phyloP scores from a whole-genome alignment of 2,797 vertebrate genomes.

The Thaleichthys pacificus region DNA sequence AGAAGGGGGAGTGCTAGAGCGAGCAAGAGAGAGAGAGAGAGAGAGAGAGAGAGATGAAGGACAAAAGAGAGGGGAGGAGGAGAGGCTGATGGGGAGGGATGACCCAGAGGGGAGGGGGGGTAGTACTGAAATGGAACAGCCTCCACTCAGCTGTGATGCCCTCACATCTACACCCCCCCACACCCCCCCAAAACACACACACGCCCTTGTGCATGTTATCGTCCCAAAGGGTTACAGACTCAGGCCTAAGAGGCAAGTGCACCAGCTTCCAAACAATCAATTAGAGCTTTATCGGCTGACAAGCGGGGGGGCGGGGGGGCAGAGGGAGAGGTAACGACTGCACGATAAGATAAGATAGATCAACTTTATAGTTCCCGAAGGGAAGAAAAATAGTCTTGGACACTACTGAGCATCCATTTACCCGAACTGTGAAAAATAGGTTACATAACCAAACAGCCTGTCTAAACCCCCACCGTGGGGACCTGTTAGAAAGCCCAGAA shows the following conservation, averaged over 20 bases:
- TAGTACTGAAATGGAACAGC: slow-evolving; percentile 11
- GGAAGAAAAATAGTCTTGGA: not conserved
- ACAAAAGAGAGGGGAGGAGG: slow-evolving; percentile 35
- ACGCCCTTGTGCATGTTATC: not conserved
- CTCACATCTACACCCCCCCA: slow-evolving; percentile 12
- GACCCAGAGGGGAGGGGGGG: slow-evolving; percentile 4
- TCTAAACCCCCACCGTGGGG: slow-evolving; percentile 24
- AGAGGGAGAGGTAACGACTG: not conserved
- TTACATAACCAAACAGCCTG: slow-evolving; percentile 39
- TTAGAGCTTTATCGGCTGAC: slow-evolving; percentile 25
- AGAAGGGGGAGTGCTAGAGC: slow-evolving; percentile 15
- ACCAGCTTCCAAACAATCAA: slow-evolving; percentile 42
- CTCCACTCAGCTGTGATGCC: slow-evolving; percentile 17
- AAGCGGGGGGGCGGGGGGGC: slow-evolving; percentile 1
- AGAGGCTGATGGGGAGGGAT: not conserved
- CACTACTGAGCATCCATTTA: too few species aligned
- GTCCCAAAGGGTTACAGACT: not conserved
- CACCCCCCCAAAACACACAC: not conserved
- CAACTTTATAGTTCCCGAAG: not conserved
- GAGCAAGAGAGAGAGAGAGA: not conserved
- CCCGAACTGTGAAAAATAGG: not conserved
- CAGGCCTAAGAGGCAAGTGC: slow-evolving; percentile 22
- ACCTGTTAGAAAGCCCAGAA: slow-evolving; percentile 26
- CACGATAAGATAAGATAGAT: too few species aligned
- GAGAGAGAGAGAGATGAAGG: slow-evolving; percentile 5